phyloP scores from a whole-genome alignment of 2,888 invertebrate genomes.

The Bedellia somnulentella region DNA sequence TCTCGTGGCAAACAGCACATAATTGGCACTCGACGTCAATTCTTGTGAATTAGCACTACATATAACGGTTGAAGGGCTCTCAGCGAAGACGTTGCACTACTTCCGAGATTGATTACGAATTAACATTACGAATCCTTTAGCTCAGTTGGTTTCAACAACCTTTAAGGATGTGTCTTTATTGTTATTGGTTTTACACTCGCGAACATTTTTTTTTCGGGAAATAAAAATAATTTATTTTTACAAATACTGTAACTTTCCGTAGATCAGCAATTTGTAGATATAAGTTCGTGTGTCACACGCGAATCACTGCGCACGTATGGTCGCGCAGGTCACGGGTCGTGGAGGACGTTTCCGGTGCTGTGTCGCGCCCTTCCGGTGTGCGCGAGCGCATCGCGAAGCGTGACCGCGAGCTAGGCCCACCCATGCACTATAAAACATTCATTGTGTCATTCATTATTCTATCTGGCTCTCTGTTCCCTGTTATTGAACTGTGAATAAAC shows the following conservation, averaged over 20 bases:
- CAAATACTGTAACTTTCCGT: too few relatives aligned
- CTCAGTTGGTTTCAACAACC: too few relatives aligned
- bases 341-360: constrained; percentile 35
- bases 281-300: constrained; percentile 37
- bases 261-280: too few relatives aligned
- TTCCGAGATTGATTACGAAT: constrained; percentile 2
- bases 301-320: constrained; percentile 36
- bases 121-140: neutral
- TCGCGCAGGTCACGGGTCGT: constrained; percentile 35
- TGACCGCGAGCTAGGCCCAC: constrained; percentile 23
- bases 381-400: constrained; percentile 32
- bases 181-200: neutral
- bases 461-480: too few relatives aligned
- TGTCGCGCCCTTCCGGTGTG: constrained; percentile 55
- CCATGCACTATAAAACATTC: constrained; percentile 28
- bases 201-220: neutral
- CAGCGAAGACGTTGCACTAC: constrained; percentile 1
- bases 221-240: neutral
- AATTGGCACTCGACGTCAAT: constrained; percentile 4
- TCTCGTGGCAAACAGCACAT: neutral
- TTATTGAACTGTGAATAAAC: too few relatives aligned
- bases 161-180: neutral
- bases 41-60: neutral
- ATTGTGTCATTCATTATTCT: too few relatives aligned
- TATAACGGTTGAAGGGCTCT: neutral